Evolutionary conservation across 2,797 vertebrate species (phyloP).

Genomic region (Smutsia temminckii): DNA sequence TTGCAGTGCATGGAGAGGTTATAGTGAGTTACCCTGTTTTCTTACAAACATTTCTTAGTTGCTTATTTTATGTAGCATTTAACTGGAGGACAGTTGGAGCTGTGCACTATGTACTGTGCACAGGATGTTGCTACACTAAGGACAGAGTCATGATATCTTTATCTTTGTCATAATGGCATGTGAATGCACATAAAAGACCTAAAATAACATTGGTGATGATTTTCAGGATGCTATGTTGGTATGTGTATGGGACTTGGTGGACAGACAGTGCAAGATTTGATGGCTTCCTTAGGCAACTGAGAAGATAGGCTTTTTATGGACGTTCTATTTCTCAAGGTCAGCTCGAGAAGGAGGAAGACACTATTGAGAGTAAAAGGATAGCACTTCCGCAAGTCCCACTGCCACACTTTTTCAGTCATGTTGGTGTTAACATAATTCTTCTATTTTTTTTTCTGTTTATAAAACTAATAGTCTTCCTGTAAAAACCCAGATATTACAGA

Average conservation of each 20-base stretch:
- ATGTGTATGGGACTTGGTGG: background rate
- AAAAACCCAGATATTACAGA: background rate
- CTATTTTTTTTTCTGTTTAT: background rate
- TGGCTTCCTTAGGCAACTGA: background rate
- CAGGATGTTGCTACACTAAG: background rate
- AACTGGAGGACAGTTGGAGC: background rate
- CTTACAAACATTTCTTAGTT: background rate
- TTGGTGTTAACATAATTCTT: background rate
- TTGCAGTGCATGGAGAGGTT: background rate
- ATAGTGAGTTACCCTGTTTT: background rate
- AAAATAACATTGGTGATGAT: background rate
- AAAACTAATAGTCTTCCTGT: background rate
- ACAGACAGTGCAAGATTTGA: background rate
- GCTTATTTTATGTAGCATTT: background rate
- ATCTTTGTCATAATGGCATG: background rate
- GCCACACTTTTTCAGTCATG: background rate
- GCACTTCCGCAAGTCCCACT: background rate
- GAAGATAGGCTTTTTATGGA: background rate
- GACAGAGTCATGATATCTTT: background rate
- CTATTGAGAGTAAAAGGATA: background rate
- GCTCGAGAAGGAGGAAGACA: background rate
- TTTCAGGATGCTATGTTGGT: slow-evolving; percentile 5
- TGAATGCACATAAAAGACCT: background rate
- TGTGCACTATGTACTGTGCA: background rate
- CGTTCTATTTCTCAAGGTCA: background rate